Conservation (phyloP, 2,888 invertebrate genomes). For the Acronicta psi region DNA sequence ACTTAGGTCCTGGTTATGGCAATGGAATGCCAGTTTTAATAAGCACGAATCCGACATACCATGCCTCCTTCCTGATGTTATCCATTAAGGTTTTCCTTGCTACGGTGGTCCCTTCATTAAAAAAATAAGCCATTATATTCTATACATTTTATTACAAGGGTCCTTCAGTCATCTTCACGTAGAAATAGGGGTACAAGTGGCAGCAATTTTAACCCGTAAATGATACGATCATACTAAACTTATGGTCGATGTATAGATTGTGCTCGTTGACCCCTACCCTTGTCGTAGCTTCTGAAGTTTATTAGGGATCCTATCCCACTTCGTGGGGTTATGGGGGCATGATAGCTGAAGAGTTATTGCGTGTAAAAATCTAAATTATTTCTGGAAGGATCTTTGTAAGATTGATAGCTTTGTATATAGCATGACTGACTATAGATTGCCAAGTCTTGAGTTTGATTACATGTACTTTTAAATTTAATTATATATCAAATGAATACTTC, state of each 20-base stretch:
- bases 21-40: no score
- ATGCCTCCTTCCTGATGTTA: no score
- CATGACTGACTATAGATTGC: no score
- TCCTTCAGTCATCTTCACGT: background rate
- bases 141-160: background rate
- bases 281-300: slow-evolving; percentile 38
- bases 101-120: background rate
- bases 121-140: background rate
- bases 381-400: no score
- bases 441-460: no score
- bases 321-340: slow-evolving; percentile 23
- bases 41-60: no score
- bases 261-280: slow-evolving; percentile 39
- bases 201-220: slow-evolving; percentile 17
- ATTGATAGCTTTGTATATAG: no score
- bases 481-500: no score
- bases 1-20: no score
- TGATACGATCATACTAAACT: slow-evolving; percentile 36
- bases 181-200: slow-evolving; percentile 3
- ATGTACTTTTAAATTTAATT: no score
- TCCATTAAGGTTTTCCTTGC: no score
- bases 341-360: slow-evolving; percentile 26
- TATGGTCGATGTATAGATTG: slow-evolving; percentile 18
- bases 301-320: slow-evolving; percentile 44
- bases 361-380: no score